Percentiles rank a stretch among this genome's conserved stretches.
These are phyloP conservation scores for Piscicola geometra DNA, from an alignment of 2,888 invertebrate species.

Conservation along the genomic window DNA sequence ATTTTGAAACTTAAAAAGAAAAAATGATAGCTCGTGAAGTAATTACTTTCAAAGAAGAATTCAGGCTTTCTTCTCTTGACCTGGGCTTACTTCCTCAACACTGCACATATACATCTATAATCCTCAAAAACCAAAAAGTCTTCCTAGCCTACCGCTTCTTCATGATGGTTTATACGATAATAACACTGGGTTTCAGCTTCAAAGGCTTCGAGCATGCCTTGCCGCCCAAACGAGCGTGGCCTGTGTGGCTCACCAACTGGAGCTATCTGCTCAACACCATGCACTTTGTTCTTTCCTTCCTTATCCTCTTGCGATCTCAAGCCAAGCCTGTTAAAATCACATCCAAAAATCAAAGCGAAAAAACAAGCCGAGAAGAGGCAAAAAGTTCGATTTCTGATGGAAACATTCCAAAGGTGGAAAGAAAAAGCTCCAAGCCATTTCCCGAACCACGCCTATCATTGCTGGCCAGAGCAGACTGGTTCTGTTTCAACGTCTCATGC, in stretches of 20 bases:
- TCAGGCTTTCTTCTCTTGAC: no score
- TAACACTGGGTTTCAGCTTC: neutral
- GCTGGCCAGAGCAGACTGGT: constrained; percentile 7
- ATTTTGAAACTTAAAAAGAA: no score
- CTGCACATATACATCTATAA: no score
- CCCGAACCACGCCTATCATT: neutral
- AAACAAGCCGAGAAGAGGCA: neutral
- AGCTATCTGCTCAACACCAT: constrained; percentile 48
- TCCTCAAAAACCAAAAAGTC: no score
- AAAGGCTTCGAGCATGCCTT: constrained; percentile 34
- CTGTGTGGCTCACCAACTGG: constrained; percentile 52
- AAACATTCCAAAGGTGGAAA: neutral
- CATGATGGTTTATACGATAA: constrained; percentile 10
- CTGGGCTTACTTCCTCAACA: no score
- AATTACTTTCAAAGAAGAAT: no score
- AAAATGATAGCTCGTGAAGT: no score
- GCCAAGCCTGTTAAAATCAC: neutral
- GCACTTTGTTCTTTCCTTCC: constrained; percentile 43
- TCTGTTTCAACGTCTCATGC: neutral
- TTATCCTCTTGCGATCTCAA: constrained; percentile 13
- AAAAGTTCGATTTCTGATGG: neutral
- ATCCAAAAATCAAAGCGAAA: neutral
- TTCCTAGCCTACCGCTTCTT: neutral
- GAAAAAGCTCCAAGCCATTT: neutral
- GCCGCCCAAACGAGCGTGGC: constrained; percentile 42